phyloP scores from a whole-genome alignment of 1,140 invertebrate genomes.

The Euschistus heros region DNA sequence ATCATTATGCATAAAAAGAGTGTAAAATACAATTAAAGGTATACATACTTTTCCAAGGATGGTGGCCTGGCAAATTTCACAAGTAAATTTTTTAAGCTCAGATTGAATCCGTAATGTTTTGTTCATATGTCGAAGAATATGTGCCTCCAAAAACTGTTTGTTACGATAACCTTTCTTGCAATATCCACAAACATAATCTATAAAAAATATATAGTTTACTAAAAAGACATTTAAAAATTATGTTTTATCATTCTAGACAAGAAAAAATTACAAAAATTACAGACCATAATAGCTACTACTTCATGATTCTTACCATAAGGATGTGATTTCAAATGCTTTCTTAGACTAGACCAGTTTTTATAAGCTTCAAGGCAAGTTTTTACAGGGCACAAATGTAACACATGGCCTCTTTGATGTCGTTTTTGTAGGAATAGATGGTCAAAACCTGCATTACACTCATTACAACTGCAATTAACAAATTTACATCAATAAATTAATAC shows the following conservation, averaged over 20 bases:
- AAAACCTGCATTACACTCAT: not conserved
- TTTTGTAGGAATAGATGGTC: not conserved
- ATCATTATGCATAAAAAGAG: not conserved
- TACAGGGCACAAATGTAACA: constrained; percentile 1
- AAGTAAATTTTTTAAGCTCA: constrained; percentile 1
- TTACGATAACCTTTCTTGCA: constrained; percentile 8
- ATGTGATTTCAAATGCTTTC: constrained; percentile 14
- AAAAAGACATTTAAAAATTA: not conserved
- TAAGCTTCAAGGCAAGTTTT: not conserved
- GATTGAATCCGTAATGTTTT: not conserved
- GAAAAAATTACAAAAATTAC: not conserved
- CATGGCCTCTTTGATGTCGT: constrained; percentile 13
- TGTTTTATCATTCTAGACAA: not conserved
- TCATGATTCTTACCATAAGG: not conserved
- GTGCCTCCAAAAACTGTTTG: constrained; percentile 1
- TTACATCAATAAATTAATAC: not conserved
- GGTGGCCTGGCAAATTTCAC: not conserved
- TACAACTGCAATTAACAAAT: not conserved
- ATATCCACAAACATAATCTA: constrained; percentile 11
- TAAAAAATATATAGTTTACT: not conserved
- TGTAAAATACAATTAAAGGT: not conserved
- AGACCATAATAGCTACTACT: not conserved
- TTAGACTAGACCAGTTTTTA: constrained; percentile 7
- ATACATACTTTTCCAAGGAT: constrained; percentile 4
- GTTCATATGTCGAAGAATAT: constrained; percentile 4